Base-by-base conservation (phyloP, 1,140 invertebrate genomes). In the Cepaea nemoralis region DNA sequence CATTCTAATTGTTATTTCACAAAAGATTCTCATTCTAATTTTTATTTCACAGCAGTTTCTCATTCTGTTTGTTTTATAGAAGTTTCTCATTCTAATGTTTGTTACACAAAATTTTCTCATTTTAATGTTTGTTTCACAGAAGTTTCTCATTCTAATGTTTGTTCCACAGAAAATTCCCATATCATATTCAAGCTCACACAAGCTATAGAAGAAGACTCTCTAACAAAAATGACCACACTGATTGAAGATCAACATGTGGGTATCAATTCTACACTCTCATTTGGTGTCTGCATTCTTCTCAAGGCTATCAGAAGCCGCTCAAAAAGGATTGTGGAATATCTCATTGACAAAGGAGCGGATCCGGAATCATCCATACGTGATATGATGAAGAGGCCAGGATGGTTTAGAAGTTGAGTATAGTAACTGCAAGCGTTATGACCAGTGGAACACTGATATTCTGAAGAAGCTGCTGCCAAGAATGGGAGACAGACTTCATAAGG, bases 201-300 rank as follows among this genome's bases (percentile, higher is more conserved):
- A 45, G 77, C 77, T 31, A 40, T 79, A 69, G 77, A 79, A 33
- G 77, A 79, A 69, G 77, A 79, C 66, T 67, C 63, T 0, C 24
- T 79, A 35, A 31, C 1, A 0, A 79, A 79, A 37, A 69, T 79
- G 1, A 22, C 59, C 2, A 31, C 59, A 0, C 40, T 79, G n/a
- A 48, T 79, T 33, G 66, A 79, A 79, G 42, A 69, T 16, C 24
- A 79, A 48, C 40, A 42, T 48, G 77, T 79, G 0, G 63, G 69
- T 69, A 40, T 79, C 40, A 79, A 79, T 40, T 79, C 59, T 22
- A 79, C 77, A 10, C 27, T 79, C 5, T 69, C 77, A 3, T 79
- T 69, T 45, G 77, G 77, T 35, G 37, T 79, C 35, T 69, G 59
- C 31, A 79, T 79, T 69, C 77, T 79, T 10, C 40, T 79, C 0